A percentile compares a stretch with the other conserved stretches of the same genome.
Evolutionary conservation across 2,888 invertebrate genomes (phyloP).

Genomic region (Ophion ellenae): DNA sequence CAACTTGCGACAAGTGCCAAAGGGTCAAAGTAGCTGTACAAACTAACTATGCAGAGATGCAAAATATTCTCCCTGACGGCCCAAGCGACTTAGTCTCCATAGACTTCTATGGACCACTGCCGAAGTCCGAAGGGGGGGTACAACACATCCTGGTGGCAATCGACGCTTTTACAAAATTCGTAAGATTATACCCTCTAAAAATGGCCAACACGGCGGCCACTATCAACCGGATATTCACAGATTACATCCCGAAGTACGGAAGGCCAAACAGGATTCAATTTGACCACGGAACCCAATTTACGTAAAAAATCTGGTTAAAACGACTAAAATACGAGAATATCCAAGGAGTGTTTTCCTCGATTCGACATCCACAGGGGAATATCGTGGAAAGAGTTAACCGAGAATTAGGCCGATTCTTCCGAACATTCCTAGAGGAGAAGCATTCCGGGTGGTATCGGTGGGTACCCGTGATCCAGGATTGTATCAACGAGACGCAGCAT

Average conservation of each 20-base stretch:
- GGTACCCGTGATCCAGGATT: neutral
- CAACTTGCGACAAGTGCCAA: neutral
- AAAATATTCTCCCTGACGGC: neutral
- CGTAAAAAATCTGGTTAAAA: neutral
- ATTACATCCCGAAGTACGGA: conserved; percentile 17
- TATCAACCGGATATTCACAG: neutral
- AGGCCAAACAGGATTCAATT: conserved; percentile 26
- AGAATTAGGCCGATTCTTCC: conserved; percentile 14
- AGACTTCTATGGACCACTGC: conserved; percentile 26
- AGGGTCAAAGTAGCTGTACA: neutral
- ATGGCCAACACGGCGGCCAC: neutral
- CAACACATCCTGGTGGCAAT: conserved; percentile 23
- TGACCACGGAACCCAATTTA: conserved; percentile 38
- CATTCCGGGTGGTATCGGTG: conserved; percentile 18
- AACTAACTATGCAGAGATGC: neutral
- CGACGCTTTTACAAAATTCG: conserved; percentile 22
- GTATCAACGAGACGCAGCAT: conserved; percentile 24
- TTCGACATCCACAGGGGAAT: conserved; percentile 30
- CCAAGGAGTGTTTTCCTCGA: conserved; percentile 11
- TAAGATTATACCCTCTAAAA: neutral
- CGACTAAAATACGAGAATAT: neutral
- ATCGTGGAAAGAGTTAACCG: conserved; percentile 12
- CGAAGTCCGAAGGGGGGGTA: neutral
- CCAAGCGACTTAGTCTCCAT: conserved; percentile 11
- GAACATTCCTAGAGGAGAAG: neutral